A percentile compares a stretch with the other conserved stretches of the same genome.
Evolutionary conservation across 1,140 invertebrate genomes (phyloP).

Genomic region (Drosophila teissieri): DNA sequence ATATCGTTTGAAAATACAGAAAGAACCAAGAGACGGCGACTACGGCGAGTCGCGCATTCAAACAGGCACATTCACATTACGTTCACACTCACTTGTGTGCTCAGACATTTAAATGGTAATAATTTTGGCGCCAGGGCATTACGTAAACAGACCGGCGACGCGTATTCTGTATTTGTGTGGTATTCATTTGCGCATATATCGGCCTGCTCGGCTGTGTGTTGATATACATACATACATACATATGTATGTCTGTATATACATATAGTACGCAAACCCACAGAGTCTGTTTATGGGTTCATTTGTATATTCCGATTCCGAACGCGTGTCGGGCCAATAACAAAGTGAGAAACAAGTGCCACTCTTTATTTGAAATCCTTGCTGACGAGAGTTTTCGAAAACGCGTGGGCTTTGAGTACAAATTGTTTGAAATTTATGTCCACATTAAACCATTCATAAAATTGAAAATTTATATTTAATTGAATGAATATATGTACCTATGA

Average conservation of each 20-base stretch:
- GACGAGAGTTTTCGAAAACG: slow-evolving; percentile 15
- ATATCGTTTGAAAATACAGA: slow-evolving; percentile 14
- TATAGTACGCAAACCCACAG: slow-evolving; percentile 27
- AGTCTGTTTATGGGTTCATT: slow-evolving; percentile 51
- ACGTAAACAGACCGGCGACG: slow-evolving; percentile 66
- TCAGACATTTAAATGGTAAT: slow-evolving; percentile 67
- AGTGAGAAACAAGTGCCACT: slow-evolving; percentile 52
- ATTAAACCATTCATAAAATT: slow-evolving; percentile 43
- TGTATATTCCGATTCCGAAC: slow-evolving; percentile 54
- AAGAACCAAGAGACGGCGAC: slow-evolving; percentile 6
- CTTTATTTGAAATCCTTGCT: slow-evolving; percentile 50
- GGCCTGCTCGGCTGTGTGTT: background rate
- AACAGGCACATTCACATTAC: slow-evolving; percentile 32
- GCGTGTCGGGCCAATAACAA: slow-evolving; percentile 44
- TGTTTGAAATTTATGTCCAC: slow-evolving; percentile 38
- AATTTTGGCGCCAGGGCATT: slow-evolving; percentile 77
- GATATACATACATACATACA: slow-evolving; percentile 3
- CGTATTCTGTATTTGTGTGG: slow-evolving; percentile 19
- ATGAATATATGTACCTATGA: slow-evolving; percentile 16
- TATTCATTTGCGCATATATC: slow-evolving; percentile 29
- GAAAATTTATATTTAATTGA: slow-evolving; percentile 34
- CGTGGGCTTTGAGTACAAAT: slow-evolving; percentile 29
- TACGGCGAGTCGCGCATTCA: slow-evolving; percentile 26
- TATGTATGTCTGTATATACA: background rate
- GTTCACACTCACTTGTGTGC: slow-evolving; percentile 39